Evolutionary conservation across 1,140 invertebrate species (phyloP).

Genomic region (Drosophila asahinai): DNA sequence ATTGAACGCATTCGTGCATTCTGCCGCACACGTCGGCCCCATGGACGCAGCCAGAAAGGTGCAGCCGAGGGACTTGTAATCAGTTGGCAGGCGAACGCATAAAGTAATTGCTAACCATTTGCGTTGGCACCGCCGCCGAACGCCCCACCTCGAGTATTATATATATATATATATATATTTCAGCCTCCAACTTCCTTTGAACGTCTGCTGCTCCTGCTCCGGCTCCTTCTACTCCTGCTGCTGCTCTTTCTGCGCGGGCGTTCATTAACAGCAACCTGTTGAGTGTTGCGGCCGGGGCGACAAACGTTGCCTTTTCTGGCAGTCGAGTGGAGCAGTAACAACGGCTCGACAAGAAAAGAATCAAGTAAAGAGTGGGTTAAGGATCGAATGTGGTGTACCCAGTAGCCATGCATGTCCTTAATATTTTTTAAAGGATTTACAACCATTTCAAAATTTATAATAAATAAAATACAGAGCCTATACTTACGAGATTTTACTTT

Average conservation of each 20-base stretch:
- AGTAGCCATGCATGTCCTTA: neutral
- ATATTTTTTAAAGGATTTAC: too few relatives aligned
- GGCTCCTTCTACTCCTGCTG: neutral
- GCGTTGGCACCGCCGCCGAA: slow-evolving; percentile 72
- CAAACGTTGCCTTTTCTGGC: slow-evolving; percentile 78
- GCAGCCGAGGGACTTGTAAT: slow-evolving; percentile 77
- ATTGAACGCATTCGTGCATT: slow-evolving; percentile 82
- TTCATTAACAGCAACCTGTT: slow-evolving; percentile 83
- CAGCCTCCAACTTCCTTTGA: slow-evolving; percentile 8
- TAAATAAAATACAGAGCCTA: too few relatives aligned
- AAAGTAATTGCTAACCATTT: slow-evolving; percentile 83
- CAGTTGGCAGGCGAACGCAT: slow-evolving; percentile 82
- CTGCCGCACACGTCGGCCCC: slow-evolving; percentile 75
- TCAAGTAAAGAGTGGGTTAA: neutral
- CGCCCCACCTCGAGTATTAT: slow-evolving; percentile 1
- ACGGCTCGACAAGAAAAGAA: slow-evolving; percentile 6
- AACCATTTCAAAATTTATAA: too few relatives aligned
- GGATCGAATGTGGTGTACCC: neutral
- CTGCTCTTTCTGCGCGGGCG: slow-evolving; percentile 64
- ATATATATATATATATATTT: slow-evolving; percentile 3
- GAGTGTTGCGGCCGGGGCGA: slow-evolving; percentile 70
- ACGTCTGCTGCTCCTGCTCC: slow-evolving; percentile 1
- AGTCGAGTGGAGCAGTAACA: slow-evolving; percentile 13
- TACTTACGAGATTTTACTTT: too few relatives aligned
- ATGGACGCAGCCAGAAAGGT: slow-evolving; percentile 30